Conservation (phyloP, 2,888 invertebrate genomes). For the Chymomyza caudatula region DNA sequence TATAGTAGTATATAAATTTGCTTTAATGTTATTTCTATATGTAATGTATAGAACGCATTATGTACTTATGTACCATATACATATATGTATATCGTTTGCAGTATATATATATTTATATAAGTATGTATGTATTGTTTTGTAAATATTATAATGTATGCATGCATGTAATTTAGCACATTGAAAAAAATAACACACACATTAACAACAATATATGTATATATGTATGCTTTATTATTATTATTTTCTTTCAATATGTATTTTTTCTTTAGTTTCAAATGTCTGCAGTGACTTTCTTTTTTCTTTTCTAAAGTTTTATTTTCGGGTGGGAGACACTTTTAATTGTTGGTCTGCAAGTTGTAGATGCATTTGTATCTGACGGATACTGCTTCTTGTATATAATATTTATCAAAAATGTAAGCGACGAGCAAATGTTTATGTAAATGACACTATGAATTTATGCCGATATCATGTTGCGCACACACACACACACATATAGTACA, state of each 20-base stretch:
- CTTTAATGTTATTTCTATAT: conserved; percentile 13
- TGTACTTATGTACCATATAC: conserved; percentile 27
- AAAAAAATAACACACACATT: conserved; percentile 57
- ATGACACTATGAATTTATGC: conserved; percentile 48
- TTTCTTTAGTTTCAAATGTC: neutral
- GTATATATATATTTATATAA: too few relatives aligned
- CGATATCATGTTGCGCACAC: conserved; percentile 23
- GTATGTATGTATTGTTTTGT: conserved; percentile 23
- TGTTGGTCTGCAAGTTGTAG: conserved; percentile 28
- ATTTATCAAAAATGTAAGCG: neutral
- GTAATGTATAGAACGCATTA: neutral
- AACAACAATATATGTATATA: conserved; percentile 61
- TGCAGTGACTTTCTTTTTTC: neutral
- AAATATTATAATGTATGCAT: conserved; percentile 33
- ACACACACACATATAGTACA: conserved; percentile 9
- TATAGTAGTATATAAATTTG: conserved; percentile 31
- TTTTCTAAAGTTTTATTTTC: neutral
- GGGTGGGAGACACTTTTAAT: neutral
- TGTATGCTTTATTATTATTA: conserved; percentile 25
- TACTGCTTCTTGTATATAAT: neutral
- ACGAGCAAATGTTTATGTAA: conserved; percentile 30
- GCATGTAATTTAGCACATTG: conserved; percentile 35
- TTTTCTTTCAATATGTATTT: conserved; percentile 9
- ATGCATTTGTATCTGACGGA: conserved; percentile 2
- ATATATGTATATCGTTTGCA: conserved; percentile 32